Percentiles rank a stretch among this genome's conserved stretches.
Evolutionary conservation across 92 coral and sea anemone genomes (phyloP).

Genomic region (Scolanthus callimorphus): DNA sequence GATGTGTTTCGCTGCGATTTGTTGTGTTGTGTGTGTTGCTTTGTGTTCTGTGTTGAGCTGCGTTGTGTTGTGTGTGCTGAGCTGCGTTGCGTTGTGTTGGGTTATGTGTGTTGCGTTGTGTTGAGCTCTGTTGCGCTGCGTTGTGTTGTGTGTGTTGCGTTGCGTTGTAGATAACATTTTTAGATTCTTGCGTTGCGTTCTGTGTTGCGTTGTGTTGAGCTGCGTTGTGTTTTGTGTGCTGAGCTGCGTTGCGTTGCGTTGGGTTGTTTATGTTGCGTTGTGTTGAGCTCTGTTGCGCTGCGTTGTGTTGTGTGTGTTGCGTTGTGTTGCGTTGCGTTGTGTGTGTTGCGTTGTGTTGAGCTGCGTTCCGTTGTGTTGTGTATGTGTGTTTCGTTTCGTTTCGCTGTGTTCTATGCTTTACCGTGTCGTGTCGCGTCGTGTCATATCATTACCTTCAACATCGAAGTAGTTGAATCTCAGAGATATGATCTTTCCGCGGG

Average conservation of each 20-base stretch:
- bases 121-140: too few relatives aligned
- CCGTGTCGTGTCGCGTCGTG: too few relatives aligned
- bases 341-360: not conserved
- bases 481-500: conserved; percentile 39
- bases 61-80: not conserved
- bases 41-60: not conserved
- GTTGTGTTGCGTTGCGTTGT: not conserved
- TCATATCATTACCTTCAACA: conserved; percentile 47
- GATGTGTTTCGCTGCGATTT: not conserved
- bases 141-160: too few relatives aligned
- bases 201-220: too few relatives aligned
- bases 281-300: not conserved
- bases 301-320: not conserved
- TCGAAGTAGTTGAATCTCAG: conserved; percentile 55
- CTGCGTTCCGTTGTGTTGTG: too few relatives aligned
- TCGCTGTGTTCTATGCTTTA: too few relatives aligned
- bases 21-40: not conserved
- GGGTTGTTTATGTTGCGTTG: not conserved
- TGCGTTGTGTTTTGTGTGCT: too few relatives aligned
- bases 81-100: too few relatives aligned
- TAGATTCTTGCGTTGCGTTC: not conserved
- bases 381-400: too few relatives aligned
- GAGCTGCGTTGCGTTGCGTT: not conserved
- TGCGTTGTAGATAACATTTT: not conserved
- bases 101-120: too few relatives aligned